phyloP scores from a whole-genome alignment of 2,888 invertebrate species.

The Phoenoteleia sp. region DNA sequence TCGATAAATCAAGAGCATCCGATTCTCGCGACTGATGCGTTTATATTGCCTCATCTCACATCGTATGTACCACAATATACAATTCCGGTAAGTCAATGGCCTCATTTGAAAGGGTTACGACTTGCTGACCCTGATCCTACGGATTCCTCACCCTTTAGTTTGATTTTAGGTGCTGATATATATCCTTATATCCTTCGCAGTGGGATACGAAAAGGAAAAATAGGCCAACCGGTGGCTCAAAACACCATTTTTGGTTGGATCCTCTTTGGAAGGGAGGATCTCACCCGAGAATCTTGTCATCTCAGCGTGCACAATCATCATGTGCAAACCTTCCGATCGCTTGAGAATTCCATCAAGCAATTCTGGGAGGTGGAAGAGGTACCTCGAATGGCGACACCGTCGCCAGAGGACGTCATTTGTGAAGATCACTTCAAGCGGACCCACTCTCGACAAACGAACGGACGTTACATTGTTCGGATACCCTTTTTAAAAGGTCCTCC shows the following conservation, averaged over 20 bases:
- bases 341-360: no score
- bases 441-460: no score
- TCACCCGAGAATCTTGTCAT: no score
- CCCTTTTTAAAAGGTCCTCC: not conserved
- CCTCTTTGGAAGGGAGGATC: not conserved
- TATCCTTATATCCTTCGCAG: not conserved
- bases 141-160: not conserved
- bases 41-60: no score
- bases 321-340: not conserved
- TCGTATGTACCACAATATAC: no score
- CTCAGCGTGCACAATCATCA: no score
- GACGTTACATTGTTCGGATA: not conserved
- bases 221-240: not conserved
- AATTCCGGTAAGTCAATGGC: not conserved
- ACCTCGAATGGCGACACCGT: no score
- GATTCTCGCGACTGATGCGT: no score
- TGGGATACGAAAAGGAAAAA: not conserved
- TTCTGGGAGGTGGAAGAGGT: no score
- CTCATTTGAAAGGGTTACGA: not conserved
- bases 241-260: conserved; percentile 11
- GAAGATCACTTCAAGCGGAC: no score
- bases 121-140: not conserved
- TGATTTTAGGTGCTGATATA: not conserved
- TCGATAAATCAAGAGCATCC: no score
- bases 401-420: no score